A percentile compares a stretch with the other conserved stretches of the same genome.
Conservation (phyloP, 1,140 invertebrate species). For the Caenorhabditis tropicalis region DNA sequence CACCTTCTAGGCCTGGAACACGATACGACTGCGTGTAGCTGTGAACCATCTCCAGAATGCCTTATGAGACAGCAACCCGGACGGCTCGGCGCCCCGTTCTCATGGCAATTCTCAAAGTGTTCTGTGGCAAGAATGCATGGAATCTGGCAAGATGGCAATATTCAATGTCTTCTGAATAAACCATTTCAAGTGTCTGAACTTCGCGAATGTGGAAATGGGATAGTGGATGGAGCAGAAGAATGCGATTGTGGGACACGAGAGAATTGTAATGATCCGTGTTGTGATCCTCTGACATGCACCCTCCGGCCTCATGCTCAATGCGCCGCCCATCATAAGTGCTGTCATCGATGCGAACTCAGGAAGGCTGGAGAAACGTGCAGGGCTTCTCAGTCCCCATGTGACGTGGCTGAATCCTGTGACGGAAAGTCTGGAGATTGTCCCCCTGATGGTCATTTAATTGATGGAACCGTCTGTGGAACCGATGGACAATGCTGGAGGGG, state of each 20-base stretch:
- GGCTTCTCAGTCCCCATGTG: slow-evolving; percentile 47
- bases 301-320: slow-evolving; percentile 70
- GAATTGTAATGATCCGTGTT: slow-evolving; percentile 70
- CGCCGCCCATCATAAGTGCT: slow-evolving; percentile 68
- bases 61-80: slow-evolving; percentile 67
- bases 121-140: slow-evolving; percentile 65
- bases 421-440: slow-evolving; percentile 70
- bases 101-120: slow-evolving; percentile 71
- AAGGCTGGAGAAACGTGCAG: slow-evolving; percentile 65
- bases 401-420: slow-evolving; percentile 70
- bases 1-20: slow-evolving; percentile 70
- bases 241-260: slow-evolving; percentile 70
- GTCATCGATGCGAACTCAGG: slow-evolving; percentile 67
- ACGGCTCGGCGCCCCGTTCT: slow-evolving; percentile 60
- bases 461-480: slow-evolving; percentile 68
- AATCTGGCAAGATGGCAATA: slow-evolving; percentile 64
- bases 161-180: slow-evolving; percentile 68
- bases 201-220: slow-evolving; percentile 68
- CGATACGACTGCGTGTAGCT: slow-evolving; percentile 65
- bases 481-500: slow-evolving; percentile 71
- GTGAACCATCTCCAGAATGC: slow-evolving; percentile 61
- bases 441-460: slow-evolving; percentile 68
- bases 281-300: slow-evolving; percentile 70
- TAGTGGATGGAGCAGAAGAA: slow-evolving; percentile 68
- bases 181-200: slow-evolving; percentile 64